These are phyloP conservation scores for Lithophane socia DNA, from an alignment of 2,888 invertebrate genomes.

Conservation along the genomic window DNA sequence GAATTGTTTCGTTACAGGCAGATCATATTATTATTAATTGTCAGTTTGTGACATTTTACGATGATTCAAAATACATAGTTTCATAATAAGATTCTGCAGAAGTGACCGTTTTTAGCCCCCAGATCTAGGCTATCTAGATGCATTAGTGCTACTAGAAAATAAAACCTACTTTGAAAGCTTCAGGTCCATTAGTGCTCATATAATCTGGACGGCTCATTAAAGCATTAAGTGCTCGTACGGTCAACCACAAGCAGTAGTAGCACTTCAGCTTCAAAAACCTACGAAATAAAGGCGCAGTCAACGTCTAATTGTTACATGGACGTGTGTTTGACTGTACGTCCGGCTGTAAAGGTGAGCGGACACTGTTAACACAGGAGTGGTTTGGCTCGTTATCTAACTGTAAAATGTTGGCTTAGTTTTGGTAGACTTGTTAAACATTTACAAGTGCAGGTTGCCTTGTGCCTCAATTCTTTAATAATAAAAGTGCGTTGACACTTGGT, in stretches of 20 bases:
- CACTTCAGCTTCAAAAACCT: background rate
- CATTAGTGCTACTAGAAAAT: conserved; percentile 35
- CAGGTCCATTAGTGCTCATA: conserved; percentile 53
- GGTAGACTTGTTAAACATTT: conserved; percentile 8
- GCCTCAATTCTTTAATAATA: background rate
- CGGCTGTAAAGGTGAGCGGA: conserved; percentile 60
- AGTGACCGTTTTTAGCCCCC: too few species aligned
- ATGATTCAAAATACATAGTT: too few species aligned
- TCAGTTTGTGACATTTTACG: too few species aligned
- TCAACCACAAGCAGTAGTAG: conserved; percentile 8
- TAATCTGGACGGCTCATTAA: conserved; percentile 65
- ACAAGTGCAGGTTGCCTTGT: background rate
- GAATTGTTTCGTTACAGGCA: too few species aligned
- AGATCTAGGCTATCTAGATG: background rate
- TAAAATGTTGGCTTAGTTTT: conserved; percentile 32
- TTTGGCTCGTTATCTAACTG: conserved; percentile 63
- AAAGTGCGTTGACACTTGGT: background rate
- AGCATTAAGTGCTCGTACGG: conserved; percentile 58
- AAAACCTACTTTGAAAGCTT: conserved; percentile 50
- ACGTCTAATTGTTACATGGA: background rate
- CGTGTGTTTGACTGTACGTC: conserved; percentile 32
- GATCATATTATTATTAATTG: too few species aligned
- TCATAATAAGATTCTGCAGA: too few species aligned
- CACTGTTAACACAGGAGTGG: conserved; percentile 64
- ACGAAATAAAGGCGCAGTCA: background rate